Evolutionary conservation across 2,888 invertebrate species (phyloP).

Genomic region (Hyposoter dolosus): DNA sequence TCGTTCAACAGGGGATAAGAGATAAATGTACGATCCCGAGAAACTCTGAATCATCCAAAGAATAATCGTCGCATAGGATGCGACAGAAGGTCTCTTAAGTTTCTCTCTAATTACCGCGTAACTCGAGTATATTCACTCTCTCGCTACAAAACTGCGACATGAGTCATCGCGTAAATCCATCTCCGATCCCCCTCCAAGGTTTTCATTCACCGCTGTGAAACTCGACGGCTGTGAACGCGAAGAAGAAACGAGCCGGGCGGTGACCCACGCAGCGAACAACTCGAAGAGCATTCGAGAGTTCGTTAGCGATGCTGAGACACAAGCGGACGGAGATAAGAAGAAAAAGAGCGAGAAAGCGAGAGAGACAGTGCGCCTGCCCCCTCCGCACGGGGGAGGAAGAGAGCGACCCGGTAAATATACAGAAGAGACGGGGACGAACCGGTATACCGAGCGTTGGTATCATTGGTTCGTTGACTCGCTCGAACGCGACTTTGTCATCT

Average conservation of each 20-base stretch:
- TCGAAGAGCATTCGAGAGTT: slow-evolving; percentile 41
- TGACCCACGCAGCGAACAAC: slow-evolving; percentile 51
- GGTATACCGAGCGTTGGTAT: slow-evolving; percentile 12
- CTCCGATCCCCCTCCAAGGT: slow-evolving; percentile 10
- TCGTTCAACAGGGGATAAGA: neutral
- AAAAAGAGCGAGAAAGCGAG: neutral
- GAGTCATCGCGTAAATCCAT: slow-evolving; percentile 54
- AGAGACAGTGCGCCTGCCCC: too few relatives aligned
- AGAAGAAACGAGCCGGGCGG: slow-evolving; percentile 42
- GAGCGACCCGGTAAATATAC: neutral
- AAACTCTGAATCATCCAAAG: slow-evolving; percentile 2
- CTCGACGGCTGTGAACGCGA: neutral
- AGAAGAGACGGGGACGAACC: slow-evolving; percentile 34
- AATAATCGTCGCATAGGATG: neutral
- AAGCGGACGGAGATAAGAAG: neutral
- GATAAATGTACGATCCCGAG: slow-evolving; percentile 2
- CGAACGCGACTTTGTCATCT: slow-evolving; percentile 4
- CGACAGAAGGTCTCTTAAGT: slow-evolving; percentile 6
- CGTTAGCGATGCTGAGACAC: slow-evolving; percentile 45
- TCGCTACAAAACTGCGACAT: slow-evolving; percentile 18
- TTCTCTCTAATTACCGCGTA: slow-evolving; percentile 21
- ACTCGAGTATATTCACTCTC: slow-evolving; percentile 22
- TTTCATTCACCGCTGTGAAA: neutral
- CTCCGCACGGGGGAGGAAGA: too few relatives aligned
- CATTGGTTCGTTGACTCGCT: slow-evolving; percentile 40